These are phyloP conservation scores for Sussaba pulchella DNA, from an alignment of 2,888 invertebrate genomes.

Conservation along the genomic window DNA sequence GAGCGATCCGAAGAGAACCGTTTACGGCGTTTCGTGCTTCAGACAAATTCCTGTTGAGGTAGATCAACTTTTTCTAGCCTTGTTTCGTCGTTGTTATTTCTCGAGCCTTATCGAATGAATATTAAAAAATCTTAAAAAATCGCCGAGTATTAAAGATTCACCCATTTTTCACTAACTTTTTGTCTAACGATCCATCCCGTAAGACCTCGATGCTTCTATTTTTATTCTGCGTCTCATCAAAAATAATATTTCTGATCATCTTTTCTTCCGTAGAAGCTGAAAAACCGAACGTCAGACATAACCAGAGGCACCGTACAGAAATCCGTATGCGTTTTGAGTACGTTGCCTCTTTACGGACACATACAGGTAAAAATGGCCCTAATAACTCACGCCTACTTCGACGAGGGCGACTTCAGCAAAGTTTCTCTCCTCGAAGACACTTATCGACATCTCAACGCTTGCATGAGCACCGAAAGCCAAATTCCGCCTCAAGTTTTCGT, in stretches of 20 bases:
- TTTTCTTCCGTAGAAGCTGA: constrained; percentile 89
- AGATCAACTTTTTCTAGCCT: constrained; percentile 59
- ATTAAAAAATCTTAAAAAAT: too few species aligned
- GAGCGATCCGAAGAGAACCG: constrained; percentile 92
- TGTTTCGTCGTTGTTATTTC: too few species aligned
- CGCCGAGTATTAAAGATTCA: too few species aligned
- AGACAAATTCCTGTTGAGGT: constrained; percentile 98
- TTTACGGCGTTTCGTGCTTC: constrained; percentile 99
- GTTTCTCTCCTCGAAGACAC: constrained; percentile 95
- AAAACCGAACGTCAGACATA: constrained; percentile 96
- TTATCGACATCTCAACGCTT: constrained; percentile 95
- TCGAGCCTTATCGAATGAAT: too few species aligned
- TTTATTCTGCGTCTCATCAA: too few species aligned
- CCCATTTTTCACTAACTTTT: too few species aligned
- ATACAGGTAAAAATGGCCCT: constrained; percentile 97
- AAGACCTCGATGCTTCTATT: neutral
- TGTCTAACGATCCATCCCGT: too few species aligned
- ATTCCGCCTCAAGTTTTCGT: constrained; percentile 88
- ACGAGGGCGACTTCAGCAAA: constrained; percentile 96
- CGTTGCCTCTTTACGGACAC: constrained; percentile 96
- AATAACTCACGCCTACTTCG: constrained; percentile 98
- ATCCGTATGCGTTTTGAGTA: constrained; percentile 97
- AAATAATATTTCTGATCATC: constrained; percentile 3
- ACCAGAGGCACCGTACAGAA: constrained; percentile 99
- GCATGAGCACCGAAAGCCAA: constrained; percentile 88